Evolutionary conservation across 2,797 vertebrate genomes (phyloP).

Genomic region (Darevskia mixta): DNA sequence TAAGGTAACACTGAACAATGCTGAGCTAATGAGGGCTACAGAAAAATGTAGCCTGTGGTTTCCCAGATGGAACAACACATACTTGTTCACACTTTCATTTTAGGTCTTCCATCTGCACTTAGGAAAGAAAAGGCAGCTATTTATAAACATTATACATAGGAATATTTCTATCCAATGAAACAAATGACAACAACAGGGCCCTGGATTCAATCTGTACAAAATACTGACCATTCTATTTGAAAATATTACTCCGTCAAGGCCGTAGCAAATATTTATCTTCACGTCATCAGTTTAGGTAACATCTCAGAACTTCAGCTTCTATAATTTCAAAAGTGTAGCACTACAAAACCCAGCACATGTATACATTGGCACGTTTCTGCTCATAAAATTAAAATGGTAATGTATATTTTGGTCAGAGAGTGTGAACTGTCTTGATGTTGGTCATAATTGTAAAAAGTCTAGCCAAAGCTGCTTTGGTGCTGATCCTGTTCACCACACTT

Average conservation of each 20-base stretch:
- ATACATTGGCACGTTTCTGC: slow-evolving; percentile 22
- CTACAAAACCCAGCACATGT: slow-evolving; percentile 10
- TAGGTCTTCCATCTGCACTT: not conserved
- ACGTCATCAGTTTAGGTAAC: not conserved
- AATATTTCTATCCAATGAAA: slow-evolving; percentile 23
- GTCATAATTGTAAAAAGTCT: slow-evolving; percentile 9
- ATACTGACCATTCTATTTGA: slow-evolving; percentile 17
- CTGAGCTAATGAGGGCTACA: slow-evolving; percentile 6
- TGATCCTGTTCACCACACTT: slow-evolving; percentile 5
- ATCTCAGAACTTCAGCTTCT: slow-evolving; percentile 30
- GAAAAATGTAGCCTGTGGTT: not conserved
- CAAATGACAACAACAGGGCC: not conserved
- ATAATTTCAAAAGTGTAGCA: slow-evolving; percentile 18
- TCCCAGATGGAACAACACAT: slow-evolving; percentile 33
- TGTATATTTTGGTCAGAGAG: not conserved
- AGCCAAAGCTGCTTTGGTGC: not conserved
- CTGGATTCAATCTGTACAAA: slow-evolving; percentile 35
- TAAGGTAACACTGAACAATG: not conserved
- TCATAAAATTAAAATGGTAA: not conserved
- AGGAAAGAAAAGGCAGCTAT: slow-evolving; percentile 8
- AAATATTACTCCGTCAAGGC: slow-evolving; percentile 10
- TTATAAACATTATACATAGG: slow-evolving; percentile 29
- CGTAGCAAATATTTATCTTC: not conserved
- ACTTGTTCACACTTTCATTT: slow-evolving; percentile 6
- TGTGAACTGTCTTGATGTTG: not conserved